Evolutionary conservation across 2,797 vertebrate species (phyloP).

Genomic region (Enteromius argenteus): DNA sequence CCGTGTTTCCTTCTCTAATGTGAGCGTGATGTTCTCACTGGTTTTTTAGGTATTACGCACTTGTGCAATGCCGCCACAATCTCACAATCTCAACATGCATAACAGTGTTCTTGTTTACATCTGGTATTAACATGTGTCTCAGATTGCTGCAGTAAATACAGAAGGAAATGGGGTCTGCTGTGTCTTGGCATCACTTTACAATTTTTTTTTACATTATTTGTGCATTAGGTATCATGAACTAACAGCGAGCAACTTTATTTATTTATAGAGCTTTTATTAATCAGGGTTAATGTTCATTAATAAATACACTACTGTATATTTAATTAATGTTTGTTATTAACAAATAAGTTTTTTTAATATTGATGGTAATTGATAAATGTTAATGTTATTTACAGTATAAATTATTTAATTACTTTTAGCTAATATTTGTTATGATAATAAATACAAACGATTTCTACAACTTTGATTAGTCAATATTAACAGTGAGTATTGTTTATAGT

Average conservation of each 20-base stretch:
- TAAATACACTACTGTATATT: neutral
- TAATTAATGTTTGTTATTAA: neutral
- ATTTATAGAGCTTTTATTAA: neutral
- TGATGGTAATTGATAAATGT: neutral
- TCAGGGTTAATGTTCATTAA: neutral
- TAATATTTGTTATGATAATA: neutral
- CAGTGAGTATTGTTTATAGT: neutral
- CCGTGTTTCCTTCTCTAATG: conserved; percentile 49
- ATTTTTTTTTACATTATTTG: neutral
- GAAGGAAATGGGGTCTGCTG: neutral
- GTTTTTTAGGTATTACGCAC: neutral
- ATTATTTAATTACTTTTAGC: neutral
- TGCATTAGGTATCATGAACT: neutral
- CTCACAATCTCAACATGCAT: neutral
- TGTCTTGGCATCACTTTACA: neutral
- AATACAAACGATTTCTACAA: neutral
- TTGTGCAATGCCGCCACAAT: neutral
- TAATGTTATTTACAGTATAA: too few relatives aligned
- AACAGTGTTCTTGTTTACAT: conserved; percentile 1
- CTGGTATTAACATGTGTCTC: neutral
- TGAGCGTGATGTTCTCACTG: neutral
- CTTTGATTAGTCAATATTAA: neutral
- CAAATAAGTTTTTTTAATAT: neutral
- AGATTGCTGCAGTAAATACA: neutral
- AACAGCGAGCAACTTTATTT: neutral